Percentiles rank a stretch among this genome's conserved stretches.
Conservation (phyloP, 2,888 invertebrate species). For the Allacma fusca region DNA sequence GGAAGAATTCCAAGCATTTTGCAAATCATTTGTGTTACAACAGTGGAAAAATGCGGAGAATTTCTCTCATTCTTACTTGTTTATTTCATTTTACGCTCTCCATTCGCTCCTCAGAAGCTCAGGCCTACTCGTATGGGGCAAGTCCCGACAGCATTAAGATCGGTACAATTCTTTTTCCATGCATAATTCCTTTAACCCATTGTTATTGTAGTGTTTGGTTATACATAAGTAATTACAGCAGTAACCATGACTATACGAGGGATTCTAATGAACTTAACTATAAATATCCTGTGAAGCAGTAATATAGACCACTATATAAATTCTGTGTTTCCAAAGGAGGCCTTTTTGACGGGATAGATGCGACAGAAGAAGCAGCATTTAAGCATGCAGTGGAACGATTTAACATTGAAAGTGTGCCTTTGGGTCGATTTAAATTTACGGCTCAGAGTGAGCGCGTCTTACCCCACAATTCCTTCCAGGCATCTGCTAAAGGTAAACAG, state of each 20-base stretch:
- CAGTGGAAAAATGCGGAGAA: constrained; percentile 2
- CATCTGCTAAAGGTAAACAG: constrained; percentile 32
- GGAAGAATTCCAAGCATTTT: too few species aligned
- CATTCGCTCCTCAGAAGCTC: not conserved
- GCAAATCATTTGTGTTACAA: too few species aligned
- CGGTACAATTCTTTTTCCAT: constrained; percentile 18
- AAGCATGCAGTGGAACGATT: constrained; percentile 90
- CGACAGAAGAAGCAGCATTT: constrained; percentile 85
- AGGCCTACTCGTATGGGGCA: constrained; percentile 1
- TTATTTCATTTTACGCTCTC: not conserved
- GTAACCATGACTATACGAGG: too few species aligned
- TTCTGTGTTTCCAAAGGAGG: constrained; percentile 74
- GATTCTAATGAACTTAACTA: too few species aligned
- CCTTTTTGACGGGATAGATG: constrained; percentile 83
- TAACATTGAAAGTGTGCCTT: constrained; percentile 72
- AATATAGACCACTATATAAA: too few species aligned
- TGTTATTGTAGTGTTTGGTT: not conserved
- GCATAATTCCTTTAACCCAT: not conserved
- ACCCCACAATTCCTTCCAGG: constrained; percentile 73
- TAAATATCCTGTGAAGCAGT: too few species aligned
- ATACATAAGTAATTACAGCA: too few species aligned
- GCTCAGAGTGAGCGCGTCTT: constrained; percentile 90
- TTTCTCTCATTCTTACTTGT: not conserved
- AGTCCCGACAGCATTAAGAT: constrained; percentile 35
- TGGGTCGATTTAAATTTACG: constrained; percentile 83